Percentiles rank a stretch among this genome's conserved stretches.
phyloP scores from a whole-genome alignment of 2,888 invertebrate genomes.

The Heteromurus nitidus region DNA sequence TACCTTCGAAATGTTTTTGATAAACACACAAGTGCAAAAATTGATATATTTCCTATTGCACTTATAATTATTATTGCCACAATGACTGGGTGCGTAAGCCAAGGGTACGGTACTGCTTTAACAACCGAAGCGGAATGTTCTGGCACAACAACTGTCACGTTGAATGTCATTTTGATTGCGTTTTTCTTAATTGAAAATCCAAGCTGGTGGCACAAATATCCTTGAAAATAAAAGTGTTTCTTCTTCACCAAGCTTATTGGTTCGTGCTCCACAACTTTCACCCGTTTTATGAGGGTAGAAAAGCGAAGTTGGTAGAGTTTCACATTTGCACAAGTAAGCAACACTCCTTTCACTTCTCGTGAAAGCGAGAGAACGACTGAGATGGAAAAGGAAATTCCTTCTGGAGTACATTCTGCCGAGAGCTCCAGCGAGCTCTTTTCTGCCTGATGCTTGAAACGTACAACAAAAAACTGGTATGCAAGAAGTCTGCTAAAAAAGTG shows the following conservation, averaged over 20 bases:
- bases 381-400: not conserved
- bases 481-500: too few species aligned
- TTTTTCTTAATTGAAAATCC: too few species aligned
- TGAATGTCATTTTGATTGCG: too few species aligned
- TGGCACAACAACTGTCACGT: too few species aligned
- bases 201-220: conserved; percentile 3
- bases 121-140: not conserved
- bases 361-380: conserved; percentile 32
- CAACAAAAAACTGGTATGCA: too few species aligned
- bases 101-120: conserved; percentile 27
- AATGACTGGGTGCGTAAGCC: conserved; percentile 41
- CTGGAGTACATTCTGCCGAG: not conserved
- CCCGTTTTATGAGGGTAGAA: too few species aligned
- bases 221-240: not conserved
- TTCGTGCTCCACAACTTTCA: too few species aligned
- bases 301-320: too few species aligned
- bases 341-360: conserved; percentile 29
- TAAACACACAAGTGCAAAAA: conserved; percentile 53
- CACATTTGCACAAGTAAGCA: too few species aligned
- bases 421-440: too few species aligned
- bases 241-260: too few species aligned
- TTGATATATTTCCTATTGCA: conserved; percentile 50
- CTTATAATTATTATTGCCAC: conserved; percentile 31
- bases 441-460: too few species aligned
- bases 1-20: conserved; percentile 68